A percentile compares a stretch with the other conserved stretches of the same genome.
Evolutionary conservation across 2,113 vertebrate genomes (phyloP).

Genomic region (Oncorhynchus keta): DNA sequence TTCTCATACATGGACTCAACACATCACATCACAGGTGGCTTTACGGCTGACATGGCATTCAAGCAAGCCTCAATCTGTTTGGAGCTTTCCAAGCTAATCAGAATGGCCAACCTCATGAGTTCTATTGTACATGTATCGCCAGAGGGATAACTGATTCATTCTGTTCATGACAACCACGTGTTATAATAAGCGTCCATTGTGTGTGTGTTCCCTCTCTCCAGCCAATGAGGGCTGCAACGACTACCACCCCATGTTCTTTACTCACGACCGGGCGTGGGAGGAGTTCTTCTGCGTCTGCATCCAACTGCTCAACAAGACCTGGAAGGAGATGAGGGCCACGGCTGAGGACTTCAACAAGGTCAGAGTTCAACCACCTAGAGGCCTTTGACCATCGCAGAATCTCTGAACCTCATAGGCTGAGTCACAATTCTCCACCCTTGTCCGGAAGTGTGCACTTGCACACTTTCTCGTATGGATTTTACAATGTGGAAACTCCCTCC

Average conservation of each 20-base stretch:
- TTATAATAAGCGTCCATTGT: no score
- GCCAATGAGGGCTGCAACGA: slow-evolving; percentile 96
- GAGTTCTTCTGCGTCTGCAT: slow-evolving; percentile 98
- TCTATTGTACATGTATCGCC: no score
- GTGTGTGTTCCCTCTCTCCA: slow-evolving; percentile 45
- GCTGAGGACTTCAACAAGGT: slow-evolving; percentile 99
- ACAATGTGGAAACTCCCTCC: slow-evolving; percentile 6
- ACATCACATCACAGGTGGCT: neutral
- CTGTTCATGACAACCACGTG: no score
- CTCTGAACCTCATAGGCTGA: no score
- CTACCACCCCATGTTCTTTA: slow-evolving; percentile 99
- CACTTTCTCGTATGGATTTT: neutral
- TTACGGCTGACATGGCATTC: neutral
- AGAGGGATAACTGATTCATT: no score
- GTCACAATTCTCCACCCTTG: no score
- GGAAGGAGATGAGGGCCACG: slow-evolving; percentile 99
- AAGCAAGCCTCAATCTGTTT: neutral
- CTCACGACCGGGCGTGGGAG: slow-evolving; percentile 94
- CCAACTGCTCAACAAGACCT: slow-evolving; percentile 96
- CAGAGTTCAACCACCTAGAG: slow-evolving; percentile 2
- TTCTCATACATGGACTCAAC: neutral
- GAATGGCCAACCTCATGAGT: no score
- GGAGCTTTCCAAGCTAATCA: neutral
- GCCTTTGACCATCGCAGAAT: no score
- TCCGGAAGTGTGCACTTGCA: no score